A percentile compares a stretch with the other conserved stretches of the same genome.
Evolutionary conservation across 2,797 vertebrate genomes (phyloP).

Genomic region (Clamator glandarius): DNA sequence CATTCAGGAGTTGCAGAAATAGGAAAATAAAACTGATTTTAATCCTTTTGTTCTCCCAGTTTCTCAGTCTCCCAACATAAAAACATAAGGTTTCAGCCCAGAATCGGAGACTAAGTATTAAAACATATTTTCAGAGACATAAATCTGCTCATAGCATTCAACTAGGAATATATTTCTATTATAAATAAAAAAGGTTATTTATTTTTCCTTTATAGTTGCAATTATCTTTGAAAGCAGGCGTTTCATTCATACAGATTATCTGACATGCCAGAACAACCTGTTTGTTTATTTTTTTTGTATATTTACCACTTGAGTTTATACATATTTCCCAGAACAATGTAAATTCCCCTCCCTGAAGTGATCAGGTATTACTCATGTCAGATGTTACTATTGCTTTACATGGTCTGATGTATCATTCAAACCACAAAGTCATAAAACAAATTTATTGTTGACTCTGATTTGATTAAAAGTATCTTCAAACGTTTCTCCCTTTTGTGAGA

Average conservation of each 20-base stretch:
- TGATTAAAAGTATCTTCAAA: constrained; percentile 7
- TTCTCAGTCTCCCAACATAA: not conserved
- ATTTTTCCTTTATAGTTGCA: not conserved
- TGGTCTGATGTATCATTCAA: constrained; percentile 12
- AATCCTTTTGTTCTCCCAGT: constrained; percentile 45
- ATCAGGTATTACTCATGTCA: not conserved
- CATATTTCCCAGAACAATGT: not conserved
- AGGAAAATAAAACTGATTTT: constrained; percentile 60
- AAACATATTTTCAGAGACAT: not conserved
- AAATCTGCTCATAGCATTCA: not conserved
- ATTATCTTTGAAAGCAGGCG: constrained; percentile 19
- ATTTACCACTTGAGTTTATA: not conserved
- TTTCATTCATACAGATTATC: not conserved
- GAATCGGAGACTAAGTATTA: not conserved
- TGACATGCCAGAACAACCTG: not conserved
- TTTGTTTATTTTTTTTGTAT: constrained; percentile 8
- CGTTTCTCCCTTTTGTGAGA: not conserved
- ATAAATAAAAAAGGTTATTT: not conserved
- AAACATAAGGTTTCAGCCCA: not conserved
- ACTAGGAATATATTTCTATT: not conserved
- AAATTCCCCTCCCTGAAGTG: not conserved
- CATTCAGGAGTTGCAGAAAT: constrained; percentile 23
- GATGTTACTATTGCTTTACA: not conserved
- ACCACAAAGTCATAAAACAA: not conserved
- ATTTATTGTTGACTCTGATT: not conserved